A percentile compares a stretch with the other conserved stretches of the same genome.
Conservation (phyloP, 2,113 vertebrate species). For the Candoia aspera region DNA sequence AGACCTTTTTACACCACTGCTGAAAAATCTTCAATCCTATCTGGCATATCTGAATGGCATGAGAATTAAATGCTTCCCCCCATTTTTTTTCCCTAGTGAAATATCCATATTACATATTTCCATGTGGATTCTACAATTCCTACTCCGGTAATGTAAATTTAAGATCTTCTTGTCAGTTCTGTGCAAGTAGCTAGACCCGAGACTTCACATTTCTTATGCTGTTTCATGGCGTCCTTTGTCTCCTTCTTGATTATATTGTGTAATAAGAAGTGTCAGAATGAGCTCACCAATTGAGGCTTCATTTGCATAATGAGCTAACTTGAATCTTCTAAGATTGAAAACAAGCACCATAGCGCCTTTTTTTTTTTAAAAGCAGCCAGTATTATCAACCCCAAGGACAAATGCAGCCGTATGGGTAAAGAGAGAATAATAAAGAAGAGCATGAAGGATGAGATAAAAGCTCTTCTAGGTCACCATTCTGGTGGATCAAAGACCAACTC, state of each 20-base stretch:
- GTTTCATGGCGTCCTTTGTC: slow-evolving; percentile 45
- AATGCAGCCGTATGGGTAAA: background rate
- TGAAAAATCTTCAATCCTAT: slow-evolving; percentile 19
- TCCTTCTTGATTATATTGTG: slow-evolving; percentile 58
- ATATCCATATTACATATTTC: slow-evolving; percentile 36
- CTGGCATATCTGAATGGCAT: background rate
- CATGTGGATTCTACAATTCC: slow-evolving; percentile 22
- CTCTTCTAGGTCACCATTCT: no score
- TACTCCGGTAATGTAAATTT: slow-evolving; percentile 29
- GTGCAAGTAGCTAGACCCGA: slow-evolving; percentile 36
- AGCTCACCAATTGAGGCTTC: slow-evolving; percentile 42
- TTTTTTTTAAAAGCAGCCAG: slow-evolving; percentile 27
- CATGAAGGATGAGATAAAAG: no score
- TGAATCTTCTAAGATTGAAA: slow-evolving; percentile 48
- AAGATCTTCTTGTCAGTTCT: slow-evolving; percentile 31
- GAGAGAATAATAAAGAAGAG: no score
- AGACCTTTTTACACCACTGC: slow-evolving; percentile 20
- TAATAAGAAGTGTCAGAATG: slow-evolving; percentile 44
- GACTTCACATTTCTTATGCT: slow-evolving; percentile 40
- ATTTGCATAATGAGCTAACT: slow-evolving; percentile 61
- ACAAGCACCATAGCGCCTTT: slow-evolving; percentile 40
- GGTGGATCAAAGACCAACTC: no score
- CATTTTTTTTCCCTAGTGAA: slow-evolving; percentile 21
- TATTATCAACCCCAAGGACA: background rate
- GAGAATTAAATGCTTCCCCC: slow-evolving; percentile 23